These are phyloP conservation scores for Heliconius eleuchia DNA, from an alignment of 1,140 invertebrate genomes.

Conservation along the genomic window DNA sequence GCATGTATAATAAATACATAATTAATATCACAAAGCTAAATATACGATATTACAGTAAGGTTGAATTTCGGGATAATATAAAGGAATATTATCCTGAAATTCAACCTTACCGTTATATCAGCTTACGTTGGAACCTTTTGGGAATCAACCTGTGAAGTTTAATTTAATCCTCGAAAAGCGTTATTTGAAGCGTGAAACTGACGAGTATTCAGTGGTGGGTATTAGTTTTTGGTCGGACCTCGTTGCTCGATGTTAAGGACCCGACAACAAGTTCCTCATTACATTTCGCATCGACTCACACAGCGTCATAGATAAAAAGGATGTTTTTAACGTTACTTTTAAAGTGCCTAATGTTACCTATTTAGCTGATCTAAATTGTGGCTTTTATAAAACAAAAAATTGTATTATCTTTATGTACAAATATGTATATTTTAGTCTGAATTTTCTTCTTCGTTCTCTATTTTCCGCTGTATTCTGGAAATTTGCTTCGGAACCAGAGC, in stretches of 20 bases:
- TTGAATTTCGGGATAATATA: background rate
- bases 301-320: background rate
- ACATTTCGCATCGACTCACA: constrained; percentile 2
- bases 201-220: constrained; percentile 7
- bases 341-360: background rate
- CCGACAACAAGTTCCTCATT: background rate
- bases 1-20: background rate
- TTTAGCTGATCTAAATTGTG: no score
- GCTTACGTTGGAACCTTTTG: constrained; percentile 12
- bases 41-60: no score
- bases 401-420: no score
- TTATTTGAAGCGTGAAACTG: constrained; percentile 12
- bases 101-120: constrained; percentile 3
- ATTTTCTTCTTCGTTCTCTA: no score
- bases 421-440: no score
- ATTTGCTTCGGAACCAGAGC: no score
- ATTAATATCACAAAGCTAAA: background rate
- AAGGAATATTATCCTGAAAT: background rate
- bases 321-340: background rate
- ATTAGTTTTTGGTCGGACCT: background rate
- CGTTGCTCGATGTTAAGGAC: background rate
- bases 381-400: no score
- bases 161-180: constrained; percentile 7
- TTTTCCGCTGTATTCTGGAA: no score
- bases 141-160: constrained; percentile 10